These are phyloP conservation scores for Azorinus chamasolen DNA, from an alignment of 2,888 invertebrate genomes.

Conservation along the genomic window DNA sequence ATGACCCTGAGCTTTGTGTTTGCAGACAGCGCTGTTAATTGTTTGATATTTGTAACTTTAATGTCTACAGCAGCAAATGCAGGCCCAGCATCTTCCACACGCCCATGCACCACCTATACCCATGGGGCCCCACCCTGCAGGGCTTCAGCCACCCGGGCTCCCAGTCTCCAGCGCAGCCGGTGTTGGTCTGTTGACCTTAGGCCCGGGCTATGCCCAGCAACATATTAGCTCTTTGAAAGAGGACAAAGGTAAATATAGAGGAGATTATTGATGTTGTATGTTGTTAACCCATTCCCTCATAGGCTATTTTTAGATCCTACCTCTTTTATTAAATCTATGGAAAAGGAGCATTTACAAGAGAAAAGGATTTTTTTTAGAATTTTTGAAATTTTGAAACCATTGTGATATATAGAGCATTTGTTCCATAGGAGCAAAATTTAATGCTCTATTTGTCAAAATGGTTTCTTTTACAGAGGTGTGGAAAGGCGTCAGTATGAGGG, in stretches of 20 bases:
- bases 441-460: too few species aligned
- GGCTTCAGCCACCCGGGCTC: constrained; percentile 82
- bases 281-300: not conserved
- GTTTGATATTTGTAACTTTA: not conserved
- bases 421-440: too few species aligned
- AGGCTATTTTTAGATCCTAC: too few species aligned
- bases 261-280: not conserved
- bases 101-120: constrained; percentile 85
- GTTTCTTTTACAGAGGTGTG: too few species aligned
- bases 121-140: constrained; percentile 85
- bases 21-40: too few species aligned
- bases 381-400: not conserved
- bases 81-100: constrained; percentile 91
- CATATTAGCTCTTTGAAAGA: constrained; percentile 78
- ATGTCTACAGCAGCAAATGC: constrained; percentile 94
- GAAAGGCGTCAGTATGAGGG: too few species aligned
- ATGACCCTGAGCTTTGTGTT: too few species aligned
- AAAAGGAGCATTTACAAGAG: too few species aligned
- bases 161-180: constrained; percentile 87
- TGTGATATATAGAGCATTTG: not conserved
- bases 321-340: too few species aligned
- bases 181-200: constrained; percentile 80
- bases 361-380: too few species aligned
- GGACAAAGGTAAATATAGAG: constrained; percentile 79
- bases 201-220: constrained; percentile 76